These are phyloP conservation scores for Girardinus metallicus DNA, from an alignment of 2,797 vertebrate genomes.

Conservation along the genomic window DNA sequence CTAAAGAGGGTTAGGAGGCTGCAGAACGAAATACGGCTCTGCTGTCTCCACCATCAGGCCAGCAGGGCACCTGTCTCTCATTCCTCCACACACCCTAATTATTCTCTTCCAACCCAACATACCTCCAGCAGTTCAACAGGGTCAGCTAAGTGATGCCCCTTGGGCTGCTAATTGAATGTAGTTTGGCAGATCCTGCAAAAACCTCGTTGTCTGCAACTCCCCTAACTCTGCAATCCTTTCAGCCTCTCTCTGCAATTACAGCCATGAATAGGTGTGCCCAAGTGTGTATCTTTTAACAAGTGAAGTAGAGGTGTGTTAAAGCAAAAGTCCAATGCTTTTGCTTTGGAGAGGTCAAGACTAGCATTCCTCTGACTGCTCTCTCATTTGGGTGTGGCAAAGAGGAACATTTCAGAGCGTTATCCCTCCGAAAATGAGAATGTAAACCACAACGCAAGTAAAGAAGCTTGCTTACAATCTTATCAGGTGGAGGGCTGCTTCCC, in stretches of 20 bases:
- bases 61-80: conserved; percentile 70
- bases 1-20: conserved; percentile 65
- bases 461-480: conserved; percentile 87
- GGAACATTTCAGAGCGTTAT: neutral
- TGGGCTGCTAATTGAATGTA: conserved; percentile 79
- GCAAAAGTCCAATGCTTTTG: conserved; percentile 60
- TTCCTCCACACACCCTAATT: conserved; percentile 81
- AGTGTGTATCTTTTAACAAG: conserved; percentile 41
- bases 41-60: conserved; percentile 45
- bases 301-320: conserved; percentile 28
- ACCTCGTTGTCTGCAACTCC: conserved; percentile 53
- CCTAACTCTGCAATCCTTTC: conserved; percentile 42
- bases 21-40: conserved; percentile 54
- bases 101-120: conserved; percentile 69
- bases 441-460: conserved; percentile 34
- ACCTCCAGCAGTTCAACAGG: conserved; percentile 70
- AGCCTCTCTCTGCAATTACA: conserved; percentile 53
- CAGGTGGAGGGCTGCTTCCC: conserved; percentile 87
- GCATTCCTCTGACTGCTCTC: conserved; percentile 31
- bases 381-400: conserved; percentile 22
- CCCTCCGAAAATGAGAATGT: conserved; percentile 35
- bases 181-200: conserved; percentile 67
- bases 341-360: conserved; percentile 62
- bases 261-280: conserved; percentile 32
- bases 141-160: conserved; percentile 72